A percentile compares a stretch with the other conserved stretches of the same genome.
Conservation (phyloP, 2,797 vertebrate species). For the Microctenopoma steveboyesi region DNA sequence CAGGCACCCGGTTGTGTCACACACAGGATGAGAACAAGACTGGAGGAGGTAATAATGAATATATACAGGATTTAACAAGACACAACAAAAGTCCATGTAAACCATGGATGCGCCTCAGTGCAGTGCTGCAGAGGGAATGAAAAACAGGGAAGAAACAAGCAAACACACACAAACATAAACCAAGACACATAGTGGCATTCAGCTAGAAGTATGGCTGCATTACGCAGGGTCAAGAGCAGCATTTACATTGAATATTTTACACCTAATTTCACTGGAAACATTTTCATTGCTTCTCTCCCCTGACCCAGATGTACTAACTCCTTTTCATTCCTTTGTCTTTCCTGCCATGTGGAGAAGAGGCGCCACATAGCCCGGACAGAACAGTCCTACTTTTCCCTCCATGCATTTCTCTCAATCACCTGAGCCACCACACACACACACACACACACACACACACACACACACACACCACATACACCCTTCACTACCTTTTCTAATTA, state of each 20-base stretch:
- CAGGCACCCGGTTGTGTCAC: not conserved
- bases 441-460: conserved; percentile 1
- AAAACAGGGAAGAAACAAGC: conserved; percentile 1
- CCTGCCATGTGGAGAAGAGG: conserved; percentile 55
- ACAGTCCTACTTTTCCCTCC: conserved; percentile 58
- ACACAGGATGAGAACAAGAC: not conserved
- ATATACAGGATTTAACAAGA: conserved; percentile 12
- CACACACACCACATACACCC: conserved; percentile 21
- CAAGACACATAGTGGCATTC: conserved; percentile 43
- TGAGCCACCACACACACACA: conserved; percentile 6
- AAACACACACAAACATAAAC: conserved; percentile 45
- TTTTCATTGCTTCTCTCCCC: conserved; percentile 32
- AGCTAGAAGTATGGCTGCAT: conserved; percentile 32
- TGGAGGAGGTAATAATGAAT: not conserved
- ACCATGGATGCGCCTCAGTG: conserved; percentile 32
- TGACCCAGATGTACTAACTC: conserved; percentile 57
- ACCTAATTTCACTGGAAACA: conserved; percentile 47
- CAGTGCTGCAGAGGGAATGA: conserved; percentile 19
- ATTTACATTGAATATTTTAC: conserved; percentile 23
- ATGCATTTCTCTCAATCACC: conserved; percentile 67
- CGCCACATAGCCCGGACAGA: conserved; percentile 38
- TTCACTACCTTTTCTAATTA: conserved; percentile 69
- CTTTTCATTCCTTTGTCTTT: conserved; percentile 16
- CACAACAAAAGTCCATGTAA: conserved; percentile 1
- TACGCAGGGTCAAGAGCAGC: conserved; percentile 39